Base-by-base conservation (phyloP, 2,888 invertebrate species). In the Phragmatobia fuliginosa region DNA sequence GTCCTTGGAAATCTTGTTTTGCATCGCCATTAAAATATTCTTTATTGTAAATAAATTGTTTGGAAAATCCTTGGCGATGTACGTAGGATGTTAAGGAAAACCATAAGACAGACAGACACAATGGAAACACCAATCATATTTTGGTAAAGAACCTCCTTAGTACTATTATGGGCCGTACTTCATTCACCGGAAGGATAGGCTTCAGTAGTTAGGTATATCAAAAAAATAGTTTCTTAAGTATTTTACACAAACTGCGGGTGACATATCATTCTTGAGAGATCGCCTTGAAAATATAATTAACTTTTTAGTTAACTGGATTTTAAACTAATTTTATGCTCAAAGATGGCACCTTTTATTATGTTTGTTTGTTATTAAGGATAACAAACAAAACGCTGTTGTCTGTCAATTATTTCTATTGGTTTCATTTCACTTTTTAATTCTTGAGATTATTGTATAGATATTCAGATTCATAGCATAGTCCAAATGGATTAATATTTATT, bases 61-160 rank as follows among this genome's bases (percentile, higher is more conserved):
- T 61, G 60, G 60, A 36, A 25, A 61, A 36, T 36, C 36, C 60
- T 36, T 36, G 14, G 3, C 25, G 38, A 38, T 38, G 28, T 62
- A 41, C n/a, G 18, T 6, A 38, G 10, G 10, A 41, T 18, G 8
- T 41, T 41, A 25, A 62, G 41, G 62, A 62, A 62, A 62, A 10
- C 14, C 56, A 25, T 56, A 28, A 56, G 28, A 28, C 14, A 28
- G 5, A 56, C 56, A 28, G 41, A 18, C 18, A 62, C 21, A 28
- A 16, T 25, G 31, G 28, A 62, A 41, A 21, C 11, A 28, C 38
- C 28, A 38, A 1, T 41, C 41, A 70, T 70, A 68, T 68, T n/a
- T n/a, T 56, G 16, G 25, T 28, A 6, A 56, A 56, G 16, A 28
- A 56, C 25, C 11, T 5, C 16, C 28, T 2, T 28, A 28, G 11